Evolutionary conservation across 2,797 vertebrate genomes (phyloP).

Genomic region (Bovichtus diacanthus): DNA sequence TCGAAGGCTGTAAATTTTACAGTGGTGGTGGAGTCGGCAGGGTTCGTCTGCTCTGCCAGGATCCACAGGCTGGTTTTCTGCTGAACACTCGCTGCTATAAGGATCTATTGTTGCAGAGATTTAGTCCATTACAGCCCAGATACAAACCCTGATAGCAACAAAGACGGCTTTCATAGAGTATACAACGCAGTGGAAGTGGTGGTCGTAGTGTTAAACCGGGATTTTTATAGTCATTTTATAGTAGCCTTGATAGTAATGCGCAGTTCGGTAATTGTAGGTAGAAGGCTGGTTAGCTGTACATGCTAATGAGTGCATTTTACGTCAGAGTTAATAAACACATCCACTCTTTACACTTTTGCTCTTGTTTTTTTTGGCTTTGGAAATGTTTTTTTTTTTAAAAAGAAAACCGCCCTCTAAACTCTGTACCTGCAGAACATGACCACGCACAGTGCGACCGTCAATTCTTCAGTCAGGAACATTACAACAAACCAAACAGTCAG

Average conservation of each 20-base stretch:
- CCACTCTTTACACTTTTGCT: neutral
- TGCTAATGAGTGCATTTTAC: neutral
- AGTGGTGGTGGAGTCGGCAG: constrained; percentile 66
- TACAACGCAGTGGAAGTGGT: no score
- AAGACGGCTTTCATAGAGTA: no score
- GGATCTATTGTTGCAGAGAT: constrained; percentile 11
- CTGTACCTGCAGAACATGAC: neutral
- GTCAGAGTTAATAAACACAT: neutral
- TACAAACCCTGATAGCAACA: neutral
- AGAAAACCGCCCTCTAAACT: neutral
- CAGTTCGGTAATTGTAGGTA: neutral
- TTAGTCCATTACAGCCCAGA: constrained; percentile 5
- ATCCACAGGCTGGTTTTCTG: constrained; percentile 57
- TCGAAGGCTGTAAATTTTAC: constrained; percentile 76
- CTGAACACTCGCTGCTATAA: constrained; percentile 17
- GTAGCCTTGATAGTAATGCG: neutral
- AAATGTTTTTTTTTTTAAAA: no score
- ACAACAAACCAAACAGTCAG: constrained; percentile 18
- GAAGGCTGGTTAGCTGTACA: neutral
- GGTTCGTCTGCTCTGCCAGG: constrained; percentile 64
- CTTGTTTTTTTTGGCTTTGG: no score
- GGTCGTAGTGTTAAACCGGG: no score
- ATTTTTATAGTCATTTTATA: no score
- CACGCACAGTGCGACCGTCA: neutral
- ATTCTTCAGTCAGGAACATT: neutral